Evolutionary conservation across 2,888 invertebrate genomes (phyloP).

Genomic region (Acrobasis consociella): DNA sequence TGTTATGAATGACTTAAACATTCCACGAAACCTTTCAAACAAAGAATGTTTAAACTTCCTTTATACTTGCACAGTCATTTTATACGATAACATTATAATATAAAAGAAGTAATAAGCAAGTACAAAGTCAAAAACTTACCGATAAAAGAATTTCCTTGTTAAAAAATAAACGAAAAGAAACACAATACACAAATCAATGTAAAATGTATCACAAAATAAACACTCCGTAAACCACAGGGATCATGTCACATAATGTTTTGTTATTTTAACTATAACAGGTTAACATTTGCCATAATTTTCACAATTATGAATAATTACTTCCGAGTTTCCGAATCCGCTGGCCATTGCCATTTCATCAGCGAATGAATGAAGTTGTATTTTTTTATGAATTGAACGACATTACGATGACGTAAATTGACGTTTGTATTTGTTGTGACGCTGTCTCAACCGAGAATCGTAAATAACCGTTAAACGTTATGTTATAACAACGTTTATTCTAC

Average conservation of each 20-base stretch:
- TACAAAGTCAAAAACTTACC: slow-evolving; percentile 32
- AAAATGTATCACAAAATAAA: slow-evolving; percentile 38
- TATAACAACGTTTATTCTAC: no score
- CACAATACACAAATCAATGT: slow-evolving; percentile 35
- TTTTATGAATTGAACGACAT: slow-evolving; percentile 17
- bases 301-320: slow-evolving; percentile 9
- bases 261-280: slow-evolving; percentile 21
- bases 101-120: neutral
- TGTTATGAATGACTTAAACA: neutral
- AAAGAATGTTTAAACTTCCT: neutral
- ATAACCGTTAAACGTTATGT: slow-evolving; percentile 4
- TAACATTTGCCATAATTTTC: slow-evolving; percentile 11
- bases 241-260: slow-evolving; percentile 40
- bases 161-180: slow-evolving; percentile 35
- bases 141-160: slow-evolving; percentile 33
- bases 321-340: slow-evolving; percentile 15
- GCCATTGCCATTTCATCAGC: slow-evolving; percentile 17
- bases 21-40: neutral
- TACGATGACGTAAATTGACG: slow-evolving; percentile 8
- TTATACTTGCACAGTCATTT: slow-evolving; percentile 1
- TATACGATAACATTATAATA: neutral
- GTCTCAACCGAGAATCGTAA: neutral
- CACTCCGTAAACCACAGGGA: slow-evolving; percentile 38
- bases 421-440: slow-evolving; percentile 1
- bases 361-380: slow-evolving; percentile 20